Evolutionary conservation across 2,888 invertebrate genomes (phyloP).

Genomic region (Serripes groenlandicus): DNA sequence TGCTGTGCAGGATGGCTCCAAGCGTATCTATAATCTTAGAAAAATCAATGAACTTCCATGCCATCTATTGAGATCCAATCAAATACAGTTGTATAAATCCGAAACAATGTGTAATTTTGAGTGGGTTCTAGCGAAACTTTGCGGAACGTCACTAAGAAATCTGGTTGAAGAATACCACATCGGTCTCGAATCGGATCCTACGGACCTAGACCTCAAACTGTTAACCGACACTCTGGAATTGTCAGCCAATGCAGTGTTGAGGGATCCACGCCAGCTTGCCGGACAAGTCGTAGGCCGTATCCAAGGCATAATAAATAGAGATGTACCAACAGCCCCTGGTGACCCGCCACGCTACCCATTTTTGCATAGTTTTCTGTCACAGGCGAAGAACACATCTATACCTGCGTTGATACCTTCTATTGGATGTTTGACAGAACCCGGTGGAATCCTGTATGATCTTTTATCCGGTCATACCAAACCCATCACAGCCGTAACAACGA

Average conservation of each 20-base stretch:
- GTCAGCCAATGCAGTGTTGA: conserved; percentile 91
- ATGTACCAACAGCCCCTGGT: conserved; percentile 79
- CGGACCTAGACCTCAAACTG: conserved; percentile 86
- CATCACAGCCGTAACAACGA: conserved; percentile 82
- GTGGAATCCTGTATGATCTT: conserved; percentile 82
- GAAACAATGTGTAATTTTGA: conserved; percentile 91
- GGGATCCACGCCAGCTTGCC: conserved; percentile 94
- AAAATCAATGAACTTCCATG: conserved; percentile 94
- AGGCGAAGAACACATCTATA: conserved; percentile 77
- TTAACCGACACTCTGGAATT: conserved; percentile 91
- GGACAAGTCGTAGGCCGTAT: conserved; percentile 89
- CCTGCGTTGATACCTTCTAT: conserved; percentile 82
- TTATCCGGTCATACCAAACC: conserved; percentile 83
- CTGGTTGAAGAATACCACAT: conserved; percentile 92
- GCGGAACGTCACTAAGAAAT: conserved; percentile 92
- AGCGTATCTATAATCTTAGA: conserved; percentile 90
- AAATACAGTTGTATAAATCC: conserved; percentile 88
- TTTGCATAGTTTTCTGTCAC: conserved; percentile 77
- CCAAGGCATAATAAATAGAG: conserved; percentile 82
- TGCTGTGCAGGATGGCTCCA: conserved; percentile 61
- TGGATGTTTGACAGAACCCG: conserved; percentile 83
- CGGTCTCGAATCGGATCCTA: conserved; percentile 80
- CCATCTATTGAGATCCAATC: conserved; percentile 90
- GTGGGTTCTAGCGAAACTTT: conserved; percentile 93
- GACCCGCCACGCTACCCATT: conserved; percentile 83